These are phyloP conservation scores for Pocota personata DNA, from an alignment of 2,888 invertebrate genomes.

Conservation along the genomic window DNA sequence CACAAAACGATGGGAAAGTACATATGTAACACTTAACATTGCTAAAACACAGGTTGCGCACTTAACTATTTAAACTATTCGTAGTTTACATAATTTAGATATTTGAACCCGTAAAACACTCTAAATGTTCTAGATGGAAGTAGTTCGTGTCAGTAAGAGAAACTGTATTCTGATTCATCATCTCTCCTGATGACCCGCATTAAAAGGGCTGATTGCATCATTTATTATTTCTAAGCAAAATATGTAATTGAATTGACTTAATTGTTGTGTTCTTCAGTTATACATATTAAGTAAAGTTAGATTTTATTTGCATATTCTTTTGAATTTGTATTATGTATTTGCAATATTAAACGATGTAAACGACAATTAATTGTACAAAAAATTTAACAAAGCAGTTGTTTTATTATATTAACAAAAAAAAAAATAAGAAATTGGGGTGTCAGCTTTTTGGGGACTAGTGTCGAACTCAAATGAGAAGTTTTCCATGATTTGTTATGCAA, in stretches of 20 bases:
- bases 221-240: conserved; percentile 33
- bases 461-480: too few relatives aligned
- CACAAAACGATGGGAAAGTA: not conserved
- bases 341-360: conserved; percentile 57
- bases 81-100: not conserved
- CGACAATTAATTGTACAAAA: conserved; percentile 14
- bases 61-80: not conserved
- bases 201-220: conserved; percentile 17
- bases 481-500: too few relatives aligned
- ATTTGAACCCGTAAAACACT: not conserved
- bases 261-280: conserved; percentile 59
- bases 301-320: conserved; percentile 42
- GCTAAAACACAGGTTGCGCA: not conserved
- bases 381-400: conserved; percentile 10
- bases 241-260: conserved; percentile 42
- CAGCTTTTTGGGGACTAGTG: too few relatives aligned
- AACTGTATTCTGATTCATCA: not conserved
- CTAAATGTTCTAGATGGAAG: not conserved
- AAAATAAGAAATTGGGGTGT: too few relatives aligned
- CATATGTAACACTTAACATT: not conserved
- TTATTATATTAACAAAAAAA: conserved; percentile 14
- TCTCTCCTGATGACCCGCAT: not conserved
- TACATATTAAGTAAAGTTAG: conserved; percentile 21
- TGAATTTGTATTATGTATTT: conserved; percentile 48
- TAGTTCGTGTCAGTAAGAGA: not conserved